Evolutionary conservation across 2,888 invertebrate species (phyloP).

Genomic region (Agrochola litura): DNA sequence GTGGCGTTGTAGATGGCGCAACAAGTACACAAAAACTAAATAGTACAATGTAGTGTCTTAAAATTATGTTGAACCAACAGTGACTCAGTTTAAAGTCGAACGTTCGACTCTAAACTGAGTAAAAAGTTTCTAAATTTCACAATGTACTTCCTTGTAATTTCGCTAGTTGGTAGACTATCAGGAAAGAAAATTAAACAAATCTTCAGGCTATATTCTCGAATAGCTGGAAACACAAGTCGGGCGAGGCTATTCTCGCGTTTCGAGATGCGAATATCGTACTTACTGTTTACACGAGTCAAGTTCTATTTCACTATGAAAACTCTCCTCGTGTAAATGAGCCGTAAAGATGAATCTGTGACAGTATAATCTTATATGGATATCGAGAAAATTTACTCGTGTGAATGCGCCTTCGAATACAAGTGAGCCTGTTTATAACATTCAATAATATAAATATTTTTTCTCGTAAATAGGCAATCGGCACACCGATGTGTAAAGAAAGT

Average conservation of each 20-base stretch:
- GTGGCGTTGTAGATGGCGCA: too few relatives aligned
- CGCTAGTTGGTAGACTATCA: too few relatives aligned
- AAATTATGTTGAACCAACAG: too few relatives aligned
- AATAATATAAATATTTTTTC: not conserved
- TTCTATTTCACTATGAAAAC: not conserved
- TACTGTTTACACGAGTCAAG: not conserved
- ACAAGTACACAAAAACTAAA: not conserved
- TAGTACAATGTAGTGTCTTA: not conserved
- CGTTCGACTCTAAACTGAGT: too few relatives aligned
- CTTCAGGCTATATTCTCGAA: too few relatives aligned
- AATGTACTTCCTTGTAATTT: too few relatives aligned
- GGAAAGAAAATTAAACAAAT: too few relatives aligned
- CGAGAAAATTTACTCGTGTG: not conserved
- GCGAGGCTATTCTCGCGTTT: too few relatives aligned
- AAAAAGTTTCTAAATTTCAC: too few relatives aligned
- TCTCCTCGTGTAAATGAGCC: not conserved
- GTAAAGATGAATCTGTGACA: not conserved
- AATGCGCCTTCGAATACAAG: not conserved
- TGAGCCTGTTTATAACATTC: not conserved
- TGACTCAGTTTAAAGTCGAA: too few relatives aligned
- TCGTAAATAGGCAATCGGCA: conserved; percentile 78
- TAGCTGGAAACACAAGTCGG: too few relatives aligned
- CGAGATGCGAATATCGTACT: not conserved
- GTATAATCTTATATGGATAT: not conserved
- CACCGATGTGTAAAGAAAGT: conserved; percentile 90